These are phyloP conservation scores for Pipa parva DNA, from an alignment of 2,113 vertebrate genomes.

Conservation along the genomic window DNA sequence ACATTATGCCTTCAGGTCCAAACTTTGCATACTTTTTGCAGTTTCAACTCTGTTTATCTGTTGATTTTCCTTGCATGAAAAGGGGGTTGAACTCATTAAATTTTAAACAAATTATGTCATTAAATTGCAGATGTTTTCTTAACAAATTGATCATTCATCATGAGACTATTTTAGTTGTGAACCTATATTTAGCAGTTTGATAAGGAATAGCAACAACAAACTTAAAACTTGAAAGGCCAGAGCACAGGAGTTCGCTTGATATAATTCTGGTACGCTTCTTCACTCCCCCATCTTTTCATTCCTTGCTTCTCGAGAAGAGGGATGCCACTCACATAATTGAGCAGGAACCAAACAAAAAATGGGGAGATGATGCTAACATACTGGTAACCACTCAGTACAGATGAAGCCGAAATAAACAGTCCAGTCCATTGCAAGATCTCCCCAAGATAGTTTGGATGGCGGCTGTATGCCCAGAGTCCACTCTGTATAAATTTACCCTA, in stretches of 20 bases:
- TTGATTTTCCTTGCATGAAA: too few relatives aligned
- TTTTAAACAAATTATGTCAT: too few relatives aligned
- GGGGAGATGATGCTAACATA: constrained; percentile 62
- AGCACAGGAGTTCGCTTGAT: constrained; percentile 65
- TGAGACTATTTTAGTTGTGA: too few relatives aligned
- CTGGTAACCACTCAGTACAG: constrained; percentile 63
- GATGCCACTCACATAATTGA: constrained; percentile 65
- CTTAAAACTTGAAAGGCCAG: constrained; percentile 57
- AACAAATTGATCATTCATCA: too few relatives aligned
- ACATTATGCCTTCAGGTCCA: too few relatives aligned
- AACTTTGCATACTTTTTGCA: too few relatives aligned
- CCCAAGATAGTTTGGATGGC: constrained; percentile 72
- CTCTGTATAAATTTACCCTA: constrained; percentile 72
- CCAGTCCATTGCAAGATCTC: constrained; percentile 76
- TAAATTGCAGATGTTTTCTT: too few relatives aligned
- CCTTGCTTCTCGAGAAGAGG: constrained; percentile 70
- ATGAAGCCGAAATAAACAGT: constrained; percentile 67
- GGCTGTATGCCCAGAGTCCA: constrained; percentile 71
- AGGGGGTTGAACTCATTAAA: too few relatives aligned
- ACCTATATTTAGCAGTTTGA: too few relatives aligned
- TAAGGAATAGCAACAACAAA: too few relatives aligned
- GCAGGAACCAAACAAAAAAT: constrained; percentile 70
- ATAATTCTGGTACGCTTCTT: constrained; percentile 61
- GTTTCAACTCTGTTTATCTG: too few relatives aligned
- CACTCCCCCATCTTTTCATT: constrained; percentile 63